Percentiles rank a stretch among this genome's conserved stretches.
Conservation (phyloP, 2,888 invertebrate genomes). For the Dorcus hopei region DNA sequence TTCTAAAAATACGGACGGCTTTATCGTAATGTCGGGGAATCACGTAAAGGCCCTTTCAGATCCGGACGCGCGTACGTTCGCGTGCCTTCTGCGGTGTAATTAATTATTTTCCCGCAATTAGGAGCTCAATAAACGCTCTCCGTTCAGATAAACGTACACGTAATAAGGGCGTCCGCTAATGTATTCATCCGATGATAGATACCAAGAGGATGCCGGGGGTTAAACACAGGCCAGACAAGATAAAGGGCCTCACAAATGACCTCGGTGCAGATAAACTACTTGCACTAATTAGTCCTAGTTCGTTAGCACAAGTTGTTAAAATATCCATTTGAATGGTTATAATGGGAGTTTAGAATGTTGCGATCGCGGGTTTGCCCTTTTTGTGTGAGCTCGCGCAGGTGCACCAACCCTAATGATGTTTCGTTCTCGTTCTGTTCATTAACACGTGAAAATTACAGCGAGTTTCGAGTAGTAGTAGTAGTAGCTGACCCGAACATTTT, state of each 20-base stretch:
- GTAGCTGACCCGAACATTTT: no score
- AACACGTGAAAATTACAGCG: no score
- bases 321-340: not conserved
- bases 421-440: no score
- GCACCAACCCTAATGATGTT: no score
- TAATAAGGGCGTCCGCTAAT: not conserved
- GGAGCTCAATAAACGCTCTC: slow-evolving; percentile 2
- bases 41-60: not conserved
- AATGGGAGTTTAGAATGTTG: not conserved
- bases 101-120: slow-evolving; percentile 10
- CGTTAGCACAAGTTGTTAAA: not conserved
- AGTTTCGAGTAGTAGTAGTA: no score
- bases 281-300: slow-evolving; percentile 4
- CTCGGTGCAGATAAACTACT: slow-evolving; percentile 3
- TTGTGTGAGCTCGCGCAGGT: not conserved
- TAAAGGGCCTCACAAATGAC: slow-evolving; percentile 10
- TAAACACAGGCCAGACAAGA: not conserved
- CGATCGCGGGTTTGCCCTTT: not conserved
- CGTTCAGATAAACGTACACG: not conserved
- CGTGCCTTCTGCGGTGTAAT: slow-evolving; percentile 1
- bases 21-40: slow-evolving; percentile 1
- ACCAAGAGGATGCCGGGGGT: not conserved
- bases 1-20: no score
- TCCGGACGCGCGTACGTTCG: not conserved
- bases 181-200: slow-evolving; percentile 4